A percentile compares a stretch with the other conserved stretches of the same genome.
Conservation (phyloP, 1,140 invertebrate species). For the Paracyclopina nana region DNA sequence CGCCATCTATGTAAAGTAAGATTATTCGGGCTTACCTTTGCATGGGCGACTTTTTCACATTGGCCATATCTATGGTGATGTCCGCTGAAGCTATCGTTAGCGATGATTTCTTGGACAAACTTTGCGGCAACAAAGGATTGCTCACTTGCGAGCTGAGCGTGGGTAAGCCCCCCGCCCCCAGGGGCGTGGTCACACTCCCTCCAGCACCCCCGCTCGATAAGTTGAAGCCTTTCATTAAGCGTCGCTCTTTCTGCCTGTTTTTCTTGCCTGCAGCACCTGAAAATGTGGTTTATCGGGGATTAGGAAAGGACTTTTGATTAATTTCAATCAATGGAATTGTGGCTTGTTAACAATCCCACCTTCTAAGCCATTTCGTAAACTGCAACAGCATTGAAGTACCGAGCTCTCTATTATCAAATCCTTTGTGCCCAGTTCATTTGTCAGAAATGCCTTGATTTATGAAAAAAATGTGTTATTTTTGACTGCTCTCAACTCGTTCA, state of each 20-base stretch:
- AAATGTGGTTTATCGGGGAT: slow-evolving; percentile 17
- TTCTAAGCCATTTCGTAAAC: background rate
- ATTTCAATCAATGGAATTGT: background rate
- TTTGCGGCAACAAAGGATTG: slow-evolving; percentile 19
- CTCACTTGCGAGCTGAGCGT: slow-evolving; percentile 17
- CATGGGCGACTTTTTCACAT: no score
- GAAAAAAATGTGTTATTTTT: no score
- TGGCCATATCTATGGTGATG: slow-evolving; percentile 18
- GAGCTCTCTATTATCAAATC: background rate
- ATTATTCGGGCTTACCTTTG: no score
- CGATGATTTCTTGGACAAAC: slow-evolving; percentile 17
- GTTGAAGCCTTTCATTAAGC: slow-evolving; percentile 85
- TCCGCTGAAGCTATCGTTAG: slow-evolving; percentile 3
- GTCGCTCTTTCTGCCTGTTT: slow-evolving; percentile 70
- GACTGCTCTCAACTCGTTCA: no score
- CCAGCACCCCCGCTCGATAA: slow-evolving; percentile 45
- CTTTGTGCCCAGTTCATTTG: background rate
- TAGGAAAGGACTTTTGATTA: background rate
- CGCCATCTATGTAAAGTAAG: no score
- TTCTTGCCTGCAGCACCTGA: slow-evolving; percentile 71
- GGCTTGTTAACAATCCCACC: background rate
- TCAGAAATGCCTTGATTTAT: background rate
- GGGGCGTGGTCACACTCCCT: slow-evolving; percentile 24
- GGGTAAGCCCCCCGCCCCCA: slow-evolving; percentile 18
- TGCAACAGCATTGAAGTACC: background rate